Evolutionary conservation across 2,113 vertebrate genomes (phyloP).

Genomic region (Rhea americana): DNA sequence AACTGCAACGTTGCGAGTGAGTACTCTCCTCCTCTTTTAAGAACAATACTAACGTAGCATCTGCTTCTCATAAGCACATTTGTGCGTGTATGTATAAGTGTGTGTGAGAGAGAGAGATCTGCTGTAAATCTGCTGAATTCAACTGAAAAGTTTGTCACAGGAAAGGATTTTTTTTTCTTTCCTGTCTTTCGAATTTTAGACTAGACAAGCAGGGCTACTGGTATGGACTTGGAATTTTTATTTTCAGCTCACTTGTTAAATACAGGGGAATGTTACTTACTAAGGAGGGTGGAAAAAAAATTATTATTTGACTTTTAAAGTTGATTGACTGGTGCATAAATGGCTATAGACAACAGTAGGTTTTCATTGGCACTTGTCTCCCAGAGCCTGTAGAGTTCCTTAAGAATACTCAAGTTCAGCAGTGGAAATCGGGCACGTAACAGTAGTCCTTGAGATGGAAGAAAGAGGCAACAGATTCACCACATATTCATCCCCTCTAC

Average conservation of each 20-base stretch:
- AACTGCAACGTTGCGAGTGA: background rate
- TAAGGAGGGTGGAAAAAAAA: background rate
- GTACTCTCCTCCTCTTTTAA: constrained; percentile 49
- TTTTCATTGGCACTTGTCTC: background rate
- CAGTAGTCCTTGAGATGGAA: background rate
- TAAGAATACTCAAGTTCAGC: background rate
- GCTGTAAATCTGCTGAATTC: constrained; percentile 64
- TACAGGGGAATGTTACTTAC: background rate
- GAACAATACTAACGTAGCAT: constrained; percentile 65
- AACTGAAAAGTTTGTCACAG: constrained; percentile 32
- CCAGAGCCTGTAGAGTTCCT: background rate
- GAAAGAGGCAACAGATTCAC: background rate
- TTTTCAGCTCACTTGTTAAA: background rate
- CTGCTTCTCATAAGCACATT: constrained; percentile 78
- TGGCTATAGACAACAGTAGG: background rate
- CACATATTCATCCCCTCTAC: background rate
- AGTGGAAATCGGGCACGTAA: background rate
- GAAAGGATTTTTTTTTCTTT: background rate
- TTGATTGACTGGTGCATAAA: fast-evolving
- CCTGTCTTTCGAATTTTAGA: background rate
- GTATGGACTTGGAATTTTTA: background rate
- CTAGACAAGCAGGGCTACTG: background rate
- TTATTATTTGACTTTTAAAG: background rate
- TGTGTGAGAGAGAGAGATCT: background rate
- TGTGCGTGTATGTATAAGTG: constrained; percentile 18